Evolutionary conservation across 2,113 vertebrate genomes (phyloP), one percentile per base, ranked within the genome.

Genomic region (Sialia sialis): DNA sequence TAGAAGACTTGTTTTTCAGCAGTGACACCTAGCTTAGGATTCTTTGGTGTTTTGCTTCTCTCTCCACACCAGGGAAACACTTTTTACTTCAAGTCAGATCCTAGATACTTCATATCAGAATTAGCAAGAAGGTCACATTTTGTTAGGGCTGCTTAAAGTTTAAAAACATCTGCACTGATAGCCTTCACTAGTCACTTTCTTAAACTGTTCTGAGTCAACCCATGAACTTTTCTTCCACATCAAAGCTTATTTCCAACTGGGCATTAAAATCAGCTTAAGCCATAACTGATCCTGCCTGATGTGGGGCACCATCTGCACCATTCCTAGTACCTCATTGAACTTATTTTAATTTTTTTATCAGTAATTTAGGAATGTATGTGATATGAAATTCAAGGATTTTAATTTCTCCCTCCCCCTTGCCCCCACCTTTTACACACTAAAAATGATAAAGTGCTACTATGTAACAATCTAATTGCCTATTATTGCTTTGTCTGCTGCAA

Each of bases 181-280:
- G 66, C 56, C 73, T 94, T 96, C 75, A 60, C 56, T 82, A 94
- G 59, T 87, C 36, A 69, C 80, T 94, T 94, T 93, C 77, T 55
- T 94, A 80, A 94, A 92, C 69, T 88, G 58, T 91, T 96, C 74
- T 92, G 75, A 94, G 80, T 89, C 89, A 89, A 93, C 32, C 80
- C 92, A 27, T 89, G 87, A 94, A 95, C 91, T 92, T 94, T 91
- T 80, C 81, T 73, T 84, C 64, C 14, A 96, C 94, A 96, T 95
- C 90, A 96, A 97, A 97, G 95, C 84, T 93, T 90, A 59, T 87
- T 91, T 85, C 82, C 75, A 89, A 83, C 87, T 60, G 87, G 91
- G 88, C 94, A 83, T 95, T 90, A 79, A 93, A 94, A 74, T 95
- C 89, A 75, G 25, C 46, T 84, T 81, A 85, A 92, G 48, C 90